These are phyloP conservation scores for Enteromius anoplus DNA, from an alignment of 2,797 vertebrate species.

Conservation along the genomic window DNA sequence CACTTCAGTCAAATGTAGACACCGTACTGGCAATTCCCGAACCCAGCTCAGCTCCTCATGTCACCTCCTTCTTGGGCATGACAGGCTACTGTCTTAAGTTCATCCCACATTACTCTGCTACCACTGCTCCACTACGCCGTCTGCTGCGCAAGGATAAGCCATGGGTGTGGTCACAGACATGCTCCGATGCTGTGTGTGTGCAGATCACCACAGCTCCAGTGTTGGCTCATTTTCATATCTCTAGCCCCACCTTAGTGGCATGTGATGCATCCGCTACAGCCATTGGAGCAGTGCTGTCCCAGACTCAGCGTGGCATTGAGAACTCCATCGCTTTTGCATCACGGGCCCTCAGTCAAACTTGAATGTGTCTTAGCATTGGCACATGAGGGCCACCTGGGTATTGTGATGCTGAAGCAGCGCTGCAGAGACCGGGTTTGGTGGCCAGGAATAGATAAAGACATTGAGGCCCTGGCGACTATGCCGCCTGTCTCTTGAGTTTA, in stretches of 20 bases:
- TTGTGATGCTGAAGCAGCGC: slow-evolving; percentile 10
- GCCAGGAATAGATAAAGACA: not conserved
- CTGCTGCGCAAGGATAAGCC: not conserved
- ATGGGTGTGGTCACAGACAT: not conserved
- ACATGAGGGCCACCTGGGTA: slow-evolving; percentile 28
- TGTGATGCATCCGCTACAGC: not conserved
- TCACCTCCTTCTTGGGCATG: not conserved
- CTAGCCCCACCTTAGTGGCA: not conserved
- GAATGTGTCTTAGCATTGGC: slow-evolving; percentile 11
- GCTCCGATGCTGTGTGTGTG: not conserved
- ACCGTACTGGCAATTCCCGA: not conserved
- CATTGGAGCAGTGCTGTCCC: not conserved
- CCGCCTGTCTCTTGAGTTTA: too few species aligned
- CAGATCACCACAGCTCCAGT: not conserved
- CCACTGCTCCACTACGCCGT: not conserved
- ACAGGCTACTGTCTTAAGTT: not conserved
- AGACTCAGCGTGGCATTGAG: not conserved
- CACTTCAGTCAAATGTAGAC: not conserved
- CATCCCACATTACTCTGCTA: not conserved
- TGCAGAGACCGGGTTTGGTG: slow-evolving; percentile 21
- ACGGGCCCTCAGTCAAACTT: not conserved
- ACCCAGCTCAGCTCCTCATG: not conserved
- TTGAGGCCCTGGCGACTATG: not conserved
- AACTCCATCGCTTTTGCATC: not conserved
- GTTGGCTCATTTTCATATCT: not conserved